These are phyloP conservation scores for Papilio machaon DNA, from an alignment of 1,140 invertebrate species.

Conservation along the genomic window DNA sequence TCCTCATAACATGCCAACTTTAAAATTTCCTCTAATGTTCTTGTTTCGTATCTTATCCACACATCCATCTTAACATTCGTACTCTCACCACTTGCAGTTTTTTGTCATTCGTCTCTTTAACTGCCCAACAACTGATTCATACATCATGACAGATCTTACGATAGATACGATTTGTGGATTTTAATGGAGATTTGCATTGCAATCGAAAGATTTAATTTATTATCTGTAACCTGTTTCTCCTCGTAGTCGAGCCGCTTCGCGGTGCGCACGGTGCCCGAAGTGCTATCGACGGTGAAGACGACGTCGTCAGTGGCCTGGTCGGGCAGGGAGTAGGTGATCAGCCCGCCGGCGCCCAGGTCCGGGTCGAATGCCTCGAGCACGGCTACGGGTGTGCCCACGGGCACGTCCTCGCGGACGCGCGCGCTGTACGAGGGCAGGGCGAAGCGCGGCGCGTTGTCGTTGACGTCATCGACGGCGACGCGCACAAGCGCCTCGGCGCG, in stretches of 20 bases:
- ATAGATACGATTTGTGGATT: too few relatives aligned
- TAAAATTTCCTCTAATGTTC: too few relatives aligned
- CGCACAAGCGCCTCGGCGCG: conserved; percentile 90
- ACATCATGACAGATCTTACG: too few relatives aligned
- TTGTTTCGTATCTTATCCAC: too few relatives aligned
- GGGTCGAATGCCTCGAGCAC: conserved; percentile 93
- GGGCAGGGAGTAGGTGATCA: conserved; percentile 88
- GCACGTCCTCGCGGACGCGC: conserved; percentile 95
- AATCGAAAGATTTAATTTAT: background rate
- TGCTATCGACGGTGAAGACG: conserved; percentile 89
- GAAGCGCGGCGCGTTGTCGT: conserved; percentile 95
- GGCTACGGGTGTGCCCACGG: conserved; percentile 92
- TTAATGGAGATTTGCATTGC: too few relatives aligned
- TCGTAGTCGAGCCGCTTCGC: conserved; percentile 92
- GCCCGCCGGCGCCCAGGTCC: conserved; percentile 91
- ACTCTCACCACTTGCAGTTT: too few relatives aligned
- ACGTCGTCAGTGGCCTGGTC: conserved; percentile 85
- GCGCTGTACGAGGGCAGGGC: conserved; percentile 88
- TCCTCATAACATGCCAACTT: too few relatives aligned
- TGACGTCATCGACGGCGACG: conserved; percentile 93
- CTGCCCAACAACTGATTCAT: too few relatives aligned
- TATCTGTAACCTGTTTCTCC: conserved; percentile 84
- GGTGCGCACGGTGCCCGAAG: conserved; percentile 93
- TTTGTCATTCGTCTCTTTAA: too few relatives aligned
- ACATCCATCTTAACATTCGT: too few relatives aligned